phyloP scores from a whole-genome alignment of 1,140 invertebrate species.

The Drosophila biarmipes region DNA sequence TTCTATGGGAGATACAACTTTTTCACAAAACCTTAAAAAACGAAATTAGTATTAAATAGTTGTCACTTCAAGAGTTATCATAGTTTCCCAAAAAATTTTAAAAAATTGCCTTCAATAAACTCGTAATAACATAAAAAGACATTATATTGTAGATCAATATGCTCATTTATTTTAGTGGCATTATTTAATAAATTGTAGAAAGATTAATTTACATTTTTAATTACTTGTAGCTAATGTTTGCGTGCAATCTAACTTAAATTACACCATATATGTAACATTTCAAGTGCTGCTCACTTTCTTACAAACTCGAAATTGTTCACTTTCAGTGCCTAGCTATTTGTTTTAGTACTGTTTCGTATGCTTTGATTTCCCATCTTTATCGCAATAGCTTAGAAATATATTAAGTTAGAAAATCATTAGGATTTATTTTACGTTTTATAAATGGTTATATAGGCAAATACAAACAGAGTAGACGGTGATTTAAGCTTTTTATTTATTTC shows the following conservation, averaged over 20 bases:
- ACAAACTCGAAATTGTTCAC: conserved; percentile 69
- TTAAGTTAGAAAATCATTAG: conserved; percentile 52
- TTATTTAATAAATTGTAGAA: conserved; percentile 71
- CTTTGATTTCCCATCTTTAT: conserved; percentile 53
- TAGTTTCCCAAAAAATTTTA: too few relatives aligned
- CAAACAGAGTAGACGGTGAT: conserved; percentile 25
- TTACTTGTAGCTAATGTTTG: conserved; percentile 73
- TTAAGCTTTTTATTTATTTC: conserved; percentile 32
- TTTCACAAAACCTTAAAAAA: too few relatives aligned
- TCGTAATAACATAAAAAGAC: neutral
- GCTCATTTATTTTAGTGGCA: conserved; percentile 50
- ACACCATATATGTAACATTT: conserved; percentile 24
- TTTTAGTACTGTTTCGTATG: conserved; percentile 72
- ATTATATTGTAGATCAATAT: conserved; percentile 35
- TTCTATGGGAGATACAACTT: too few relatives aligned
- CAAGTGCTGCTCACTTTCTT: conserved; percentile 26
- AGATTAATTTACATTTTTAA: conserved; percentile 62
- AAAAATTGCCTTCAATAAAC: too few relatives aligned
- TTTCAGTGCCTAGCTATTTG: conserved; percentile 68
- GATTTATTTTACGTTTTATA: conserved; percentile 10
- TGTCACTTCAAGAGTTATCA: too few relatives aligned
- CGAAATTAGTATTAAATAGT: too few relatives aligned
- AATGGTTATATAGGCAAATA: conserved; percentile 32
- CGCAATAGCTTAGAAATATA: conserved; percentile 43
- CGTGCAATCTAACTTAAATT: conserved; percentile 39